Base-by-base conservation (phyloP, 2,113 vertebrate genomes). In the Rhodinocichla rosea region DNA sequence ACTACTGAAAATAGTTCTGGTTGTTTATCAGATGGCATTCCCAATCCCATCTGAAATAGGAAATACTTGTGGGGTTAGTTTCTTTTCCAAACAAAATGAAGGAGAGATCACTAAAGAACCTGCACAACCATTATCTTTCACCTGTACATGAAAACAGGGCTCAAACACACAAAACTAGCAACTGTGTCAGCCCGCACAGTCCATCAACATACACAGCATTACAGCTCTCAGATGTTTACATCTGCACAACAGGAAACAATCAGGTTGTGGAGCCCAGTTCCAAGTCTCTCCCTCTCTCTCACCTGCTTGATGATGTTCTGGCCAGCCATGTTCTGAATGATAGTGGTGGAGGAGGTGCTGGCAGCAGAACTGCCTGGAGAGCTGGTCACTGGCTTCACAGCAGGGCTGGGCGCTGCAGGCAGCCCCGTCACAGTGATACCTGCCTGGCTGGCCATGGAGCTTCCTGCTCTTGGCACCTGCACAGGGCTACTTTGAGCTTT, bases 261-360 rank as follows among this genome's bases (percentile, higher is more conserved):
- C 5, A 26, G 28, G 15, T 42, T 0, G 0, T 11, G 28, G 11
- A 79, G 11, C 35, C 22, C 23, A 65, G 10, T 10, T 62, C 49
- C 28, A 74, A 15, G 12, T 44, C 35, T 44, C 49, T 65, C 15
- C 17, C 63, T 30, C 16, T 13, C 60, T 60, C 89, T 82, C 63
- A 99, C 99, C 99, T 99, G 99, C 97, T 99, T 99, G 97, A 99
- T 98, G 69, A 99, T 99, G 96, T 97, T 99, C 47, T 99, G 98
- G 70, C 98, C 98, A 62, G 98, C 92, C 22, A 99, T 97, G 0
- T 99, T 99, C 96, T 99, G 99, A 79, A 99, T 98, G 74, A 99
- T 91, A 1, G 99, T 76, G 9, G 98, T 97, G 7, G 99, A 96
- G 24, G 98, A 92, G 9, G 98, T 97, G 87, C 96, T 98, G 13